Conservation (phyloP, 30 jellyfish, hydroid and myxozoan genomes). For the Aurelia aurita complex sp. Pacific region DNA sequence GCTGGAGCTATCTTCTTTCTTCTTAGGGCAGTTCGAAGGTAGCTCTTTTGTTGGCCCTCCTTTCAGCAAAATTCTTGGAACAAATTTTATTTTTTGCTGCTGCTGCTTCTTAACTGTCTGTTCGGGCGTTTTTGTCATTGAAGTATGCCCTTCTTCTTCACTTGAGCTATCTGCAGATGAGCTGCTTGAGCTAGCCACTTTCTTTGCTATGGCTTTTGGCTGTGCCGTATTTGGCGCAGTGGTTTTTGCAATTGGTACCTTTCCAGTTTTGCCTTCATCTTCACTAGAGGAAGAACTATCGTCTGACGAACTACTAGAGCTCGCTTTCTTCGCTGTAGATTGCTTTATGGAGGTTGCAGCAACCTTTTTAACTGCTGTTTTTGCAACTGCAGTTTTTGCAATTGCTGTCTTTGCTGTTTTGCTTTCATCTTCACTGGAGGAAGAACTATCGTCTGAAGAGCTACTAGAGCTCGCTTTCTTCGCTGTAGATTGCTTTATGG, state of each 20-base stretch:
- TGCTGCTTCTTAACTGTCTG: neutral
- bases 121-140: neutral
- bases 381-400: neutral
- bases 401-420: neutral
- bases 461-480: slow-evolving; percentile 25
- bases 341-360: neutral
- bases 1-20: slow-evolving; percentile 3
- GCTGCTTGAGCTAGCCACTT: slow-evolving; percentile 8
- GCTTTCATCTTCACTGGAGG: slow-evolving; percentile 41
- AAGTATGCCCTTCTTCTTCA: slow-evolving; percentile 15
- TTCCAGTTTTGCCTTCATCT: slow-evolving; percentile 3
- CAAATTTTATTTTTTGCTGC: neutral
- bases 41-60: neutral
- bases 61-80: neutral
- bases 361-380: neutral
- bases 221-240: neutral
- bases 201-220: no score
- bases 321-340: neutral
- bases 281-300: slow-evolving; percentile 17
- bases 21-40: neutral
- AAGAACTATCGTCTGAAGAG: slow-evolving; percentile 9
- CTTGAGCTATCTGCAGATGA: slow-evolving; percentile 33
- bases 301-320: slow-evolving; percentile 40
- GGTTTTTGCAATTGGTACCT: neutral
- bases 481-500: no score